Base-by-base conservation (phyloP, 2,113 vertebrate genomes). In the Columba livia region DNA sequence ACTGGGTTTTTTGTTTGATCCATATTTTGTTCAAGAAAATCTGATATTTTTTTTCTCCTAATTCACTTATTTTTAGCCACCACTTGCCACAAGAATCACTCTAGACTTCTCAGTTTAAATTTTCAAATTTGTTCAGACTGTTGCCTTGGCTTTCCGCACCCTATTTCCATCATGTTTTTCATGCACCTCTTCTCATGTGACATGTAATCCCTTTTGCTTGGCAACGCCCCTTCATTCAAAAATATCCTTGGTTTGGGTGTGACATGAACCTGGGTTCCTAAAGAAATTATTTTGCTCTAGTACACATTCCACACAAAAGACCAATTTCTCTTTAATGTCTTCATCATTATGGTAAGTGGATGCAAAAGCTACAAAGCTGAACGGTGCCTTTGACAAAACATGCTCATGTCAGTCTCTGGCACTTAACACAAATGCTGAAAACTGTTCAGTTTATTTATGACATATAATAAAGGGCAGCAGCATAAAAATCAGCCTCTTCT, bases 341-440 rank as follows among this genome's bases (percentile, higher is more conserved):
- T 57, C 36, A 34, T 42, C 50, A 38, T 70, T 36, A 40, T 1
- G 4, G 12, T 53, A 57, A 70, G 32, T 2, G 12, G 58, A 36
- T 5, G 11, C 32, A 89, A 82, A 81, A 79, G 40, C 50, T 47
- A 40, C 34, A 48, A 42, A 85, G 32, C 18, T 42, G 8, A 85
- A 62, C 0, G 26, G 32, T 31, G 32, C 36, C 28, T 56, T 88
- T 28, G 44, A 70, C 10, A 62, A 77, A 80, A 56, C 15, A 40
- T 0, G 0, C 13, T 77, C 62, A 18, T 0, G 1, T 51, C 53
- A 36, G 20, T 31, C 58, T 54, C 31, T 26, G 64, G 13, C 62
- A 38, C 42, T 42, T 60, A 66, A 29, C 21, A 53, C 17, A 65
- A 72, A 71, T 34, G 38, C 4, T 12, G 21, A 77, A 64, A 32